These are phyloP conservation scores for Drosophila lacicola DNA, from an alignment of 2,888 invertebrate species.

Conservation along the genomic window DNA sequence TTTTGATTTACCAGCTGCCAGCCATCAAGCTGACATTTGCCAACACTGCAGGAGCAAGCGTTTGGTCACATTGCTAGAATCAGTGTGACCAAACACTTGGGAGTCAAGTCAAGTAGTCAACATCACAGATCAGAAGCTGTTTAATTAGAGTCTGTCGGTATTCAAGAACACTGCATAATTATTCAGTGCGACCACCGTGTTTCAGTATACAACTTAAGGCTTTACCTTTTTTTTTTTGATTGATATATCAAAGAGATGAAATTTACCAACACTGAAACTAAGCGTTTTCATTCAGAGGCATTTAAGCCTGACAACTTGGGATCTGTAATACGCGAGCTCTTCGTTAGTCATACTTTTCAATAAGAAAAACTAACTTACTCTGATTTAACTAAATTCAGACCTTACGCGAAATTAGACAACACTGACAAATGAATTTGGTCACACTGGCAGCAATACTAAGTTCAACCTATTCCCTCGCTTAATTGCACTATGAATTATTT, in stretches of 20 bases:
- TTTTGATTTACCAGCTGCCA: conserved; percentile 39
- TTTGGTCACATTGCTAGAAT: conserved; percentile 27
- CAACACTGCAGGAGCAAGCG: conserved; percentile 28
- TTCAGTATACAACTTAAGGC: no score
- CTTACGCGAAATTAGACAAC: no score
- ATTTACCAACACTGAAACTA: background rate
- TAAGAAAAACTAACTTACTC: no score
- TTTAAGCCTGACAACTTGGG: no score
- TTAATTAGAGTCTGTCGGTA: background rate
- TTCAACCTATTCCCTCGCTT: background rate
- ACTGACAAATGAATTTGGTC: background rate
- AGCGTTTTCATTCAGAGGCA: no score
- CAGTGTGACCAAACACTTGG: conserved; percentile 19
- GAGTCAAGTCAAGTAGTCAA: conserved; percentile 3
- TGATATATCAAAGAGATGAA: background rate
- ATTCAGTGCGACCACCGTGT: background rate
- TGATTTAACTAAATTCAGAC: no score
- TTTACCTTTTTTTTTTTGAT: no score
- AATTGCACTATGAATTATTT: no score
- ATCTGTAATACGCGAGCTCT: no score
- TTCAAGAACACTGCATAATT: background rate
- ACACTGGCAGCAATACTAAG: background rate
- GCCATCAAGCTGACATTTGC: conserved; percentile 32
- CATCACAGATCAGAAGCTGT: background rate
- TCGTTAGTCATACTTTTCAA: no score